Evolutionary conservation across 2,113 vertebrate genomes (phyloP).

Genomic region (Odocoileus hemionus): DNA sequence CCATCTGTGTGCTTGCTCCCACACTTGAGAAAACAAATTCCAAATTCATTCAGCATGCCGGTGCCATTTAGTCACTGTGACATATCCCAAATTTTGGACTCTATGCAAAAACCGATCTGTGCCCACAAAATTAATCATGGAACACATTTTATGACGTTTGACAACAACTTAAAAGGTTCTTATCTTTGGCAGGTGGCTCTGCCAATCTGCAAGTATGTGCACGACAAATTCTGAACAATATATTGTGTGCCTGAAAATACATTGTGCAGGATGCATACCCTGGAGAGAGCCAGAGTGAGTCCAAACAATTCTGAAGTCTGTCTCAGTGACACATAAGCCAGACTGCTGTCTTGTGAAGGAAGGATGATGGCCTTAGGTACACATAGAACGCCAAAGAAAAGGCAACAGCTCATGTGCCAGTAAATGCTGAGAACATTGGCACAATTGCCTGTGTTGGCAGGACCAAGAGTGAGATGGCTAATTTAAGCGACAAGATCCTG

Average conservation of each 20-base stretch:
- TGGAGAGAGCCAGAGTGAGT: constrained; percentile 21
- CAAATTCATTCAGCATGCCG: constrained; percentile 74
- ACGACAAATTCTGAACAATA: constrained; percentile 49
- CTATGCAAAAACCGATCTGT: constrained; percentile 72
- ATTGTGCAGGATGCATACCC: constrained; percentile 24
- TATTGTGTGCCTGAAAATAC: constrained; percentile 52
- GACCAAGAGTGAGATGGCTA: constrained; percentile 68
- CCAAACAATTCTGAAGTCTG: constrained; percentile 29
- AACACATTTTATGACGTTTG: constrained; percentile 69
- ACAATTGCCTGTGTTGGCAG: constrained; percentile 62
- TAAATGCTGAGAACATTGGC: constrained; percentile 71
- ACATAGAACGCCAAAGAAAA: constrained; percentile 62
- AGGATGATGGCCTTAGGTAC: constrained; percentile 53
- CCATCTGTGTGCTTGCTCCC: constrained; percentile 70
- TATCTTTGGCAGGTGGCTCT: constrained; percentile 59
- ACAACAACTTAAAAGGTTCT: constrained; percentile 75
- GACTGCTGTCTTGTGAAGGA: constrained; percentile 25
- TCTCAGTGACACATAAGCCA: neutral
- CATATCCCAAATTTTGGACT: constrained; percentile 71
- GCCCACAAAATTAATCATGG: constrained; percentile 75
- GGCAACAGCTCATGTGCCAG: constrained; percentile 63
- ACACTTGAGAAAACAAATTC: constrained; percentile 69
- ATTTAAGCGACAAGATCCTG: constrained; percentile 75
- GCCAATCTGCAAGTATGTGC: constrained; percentile 56
- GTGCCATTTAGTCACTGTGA: constrained; percentile 68